Base-by-base conservation (phyloP, 2,797 vertebrate genomes). In the Chaetodon trifasciatus region DNA sequence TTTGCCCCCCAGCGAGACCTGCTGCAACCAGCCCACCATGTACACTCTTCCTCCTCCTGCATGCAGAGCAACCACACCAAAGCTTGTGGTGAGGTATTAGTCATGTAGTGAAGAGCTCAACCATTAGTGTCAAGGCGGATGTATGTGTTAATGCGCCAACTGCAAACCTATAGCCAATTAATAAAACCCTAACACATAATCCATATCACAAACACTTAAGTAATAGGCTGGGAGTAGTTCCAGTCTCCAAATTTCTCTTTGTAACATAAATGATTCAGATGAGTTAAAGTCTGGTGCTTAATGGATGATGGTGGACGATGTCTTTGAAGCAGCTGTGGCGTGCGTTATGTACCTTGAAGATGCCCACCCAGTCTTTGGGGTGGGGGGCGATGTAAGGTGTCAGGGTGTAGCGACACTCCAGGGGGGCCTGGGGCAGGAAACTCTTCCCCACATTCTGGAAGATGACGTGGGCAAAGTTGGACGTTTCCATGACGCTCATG, bases 361-460 rank as follows among this genome's bases (percentile, higher is more conserved):
- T 99, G 91, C 98, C 98, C 94, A 99, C 98, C 98, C 98, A 99
- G 90, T 99, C 98, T 93, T 99, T 99, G 55, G 96, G 96, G 90
- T 99, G 95, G 76, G 98, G 98, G 50, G 94, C 93, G 83, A 99
- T 97, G 93, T 97, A 97, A 5, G 97, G 94, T 73, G 98, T 99
- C 90, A 99, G 93, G 58, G 97, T 99, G 74, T 98, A 99, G 94
- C 96, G 95, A 88, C 98, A 99, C 90, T 99, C 98, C 84, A 99
- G 94, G 21, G 98, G 96, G 5, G 95, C 96, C 88, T 98, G 97
- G 11, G 98, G 98, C 88, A 97, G 96, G 16, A 99, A 99, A 93
- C 98, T 99, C 93, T 99, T 99, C 0, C 96, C 97, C 56, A 99
- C 98, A 90, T 99, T 98, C 94, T 99, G 98, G 95, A 99, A 99